Conservation (phyloP, 2,113 vertebrate genomes). For the Calyptomena viridis region DNA sequence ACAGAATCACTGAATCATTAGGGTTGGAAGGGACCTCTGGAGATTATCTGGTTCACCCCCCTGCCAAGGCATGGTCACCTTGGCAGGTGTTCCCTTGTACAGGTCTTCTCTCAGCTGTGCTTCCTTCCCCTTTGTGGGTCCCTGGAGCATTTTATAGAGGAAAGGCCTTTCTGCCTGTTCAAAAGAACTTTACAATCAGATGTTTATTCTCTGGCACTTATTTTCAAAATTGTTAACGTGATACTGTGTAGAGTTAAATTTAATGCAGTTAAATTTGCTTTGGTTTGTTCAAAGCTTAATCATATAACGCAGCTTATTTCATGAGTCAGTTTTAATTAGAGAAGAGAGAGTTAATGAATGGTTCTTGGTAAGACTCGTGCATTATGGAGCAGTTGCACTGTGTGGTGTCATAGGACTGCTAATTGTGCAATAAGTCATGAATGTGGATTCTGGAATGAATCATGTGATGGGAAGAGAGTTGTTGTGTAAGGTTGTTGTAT, state of each 20-base stretch:
- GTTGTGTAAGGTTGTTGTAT: not conserved
- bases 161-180: not conserved
- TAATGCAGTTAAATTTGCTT: not conserved
- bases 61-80: not conserved
- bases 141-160: not conserved
- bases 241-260: not conserved
- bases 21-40: not conserved
- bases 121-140: not conserved
- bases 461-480: not conserved
- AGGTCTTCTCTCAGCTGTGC: not conserved
- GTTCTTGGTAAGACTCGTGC: not conserved
- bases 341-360: not conserved
- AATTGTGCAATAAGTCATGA: constrained; percentile 14
- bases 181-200: not conserved
- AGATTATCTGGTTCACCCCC: not conserved
- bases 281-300: constrained; percentile 13
- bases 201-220: not conserved
- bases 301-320: not conserved
- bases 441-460: constrained; percentile 9
- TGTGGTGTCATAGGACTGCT: constrained; percentile 7
- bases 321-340: constrained; percentile 61
- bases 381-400: not conserved
- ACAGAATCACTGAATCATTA: not conserved
- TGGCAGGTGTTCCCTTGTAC: not conserved
- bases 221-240: not conserved